Evolutionary conservation across 2,888 invertebrate genomes (phyloP), one percentile per base, ranked within the genome.

Genomic region (Litoditis marina): DNA sequence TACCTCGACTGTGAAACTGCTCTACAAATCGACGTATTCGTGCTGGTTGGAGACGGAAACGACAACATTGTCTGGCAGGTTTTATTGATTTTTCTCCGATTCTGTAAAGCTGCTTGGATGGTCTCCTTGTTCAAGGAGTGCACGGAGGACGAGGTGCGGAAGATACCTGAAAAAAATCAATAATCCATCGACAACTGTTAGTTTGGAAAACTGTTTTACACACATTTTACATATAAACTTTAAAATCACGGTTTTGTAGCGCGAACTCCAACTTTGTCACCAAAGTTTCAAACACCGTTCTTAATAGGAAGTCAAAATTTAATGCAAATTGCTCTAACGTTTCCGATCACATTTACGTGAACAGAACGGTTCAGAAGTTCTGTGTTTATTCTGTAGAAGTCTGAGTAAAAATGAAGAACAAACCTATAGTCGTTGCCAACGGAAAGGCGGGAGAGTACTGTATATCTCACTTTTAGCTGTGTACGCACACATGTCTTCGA

Each of bases 51-150:
- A 22, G 66, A 61, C 27, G 80, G 78, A 56, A 80, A 80, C 8
- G 79, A 78, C n/a, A 81, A 63, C n/a, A 81, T 46, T 1, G 80
- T 80, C 54, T 80, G 80, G 1, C 58, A 64, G 5, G 65, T 65
- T 46, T 73, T 76, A 57, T 74, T 74, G 3, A 52, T 34, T 34
- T 51, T 62, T 36, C 63, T 66, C 57, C 69, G 70, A 16, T 47
- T 54, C 0, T 60, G 53, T 16, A 79, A 60, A 7, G 63, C 60
- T 4, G 63, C 65, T 47, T 79, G 78, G 13, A 63, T 61, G 1
- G 64, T 31, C 56, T 73, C 72, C 50, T 62, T 57, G n/a, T 56
- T 63, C 27, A 73, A 50, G 2, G 69, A 70, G 32, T 73, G 69
- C 4, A 39, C 66, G 0, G 70, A 70, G 7, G 67, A 67, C 5